Base-by-base conservation (phyloP, 2,888 invertebrate genomes). In the Pterobdella sp. region DNA sequence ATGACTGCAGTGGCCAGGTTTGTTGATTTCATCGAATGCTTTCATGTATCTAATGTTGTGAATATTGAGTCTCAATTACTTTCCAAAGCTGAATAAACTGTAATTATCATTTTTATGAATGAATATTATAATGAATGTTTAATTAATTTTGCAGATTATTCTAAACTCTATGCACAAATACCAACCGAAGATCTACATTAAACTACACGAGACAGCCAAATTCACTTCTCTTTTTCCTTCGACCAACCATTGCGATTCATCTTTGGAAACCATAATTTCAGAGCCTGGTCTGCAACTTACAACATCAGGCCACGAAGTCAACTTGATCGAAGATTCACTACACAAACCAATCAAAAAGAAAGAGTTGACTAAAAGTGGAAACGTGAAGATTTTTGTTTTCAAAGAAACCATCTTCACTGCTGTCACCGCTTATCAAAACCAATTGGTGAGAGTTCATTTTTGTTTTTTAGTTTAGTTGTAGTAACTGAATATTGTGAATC, bases 131-230 rank as follows among this genome's bases (percentile, higher is more conserved):
- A n/a, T n/a, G n/a, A n/a, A n/a, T n/a, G n/a, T n/a, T n/a, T n/a
- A n/a, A n/a, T 65, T 26, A 1, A 32, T 26, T 49, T 18, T 56
- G 31, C 89, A 98, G 97, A 90, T 98, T 84, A 94, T 98, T 79
- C 87, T 98, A 77, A 98, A 98, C 84, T 97, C 97, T 65, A 98
- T 98, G 98, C 97, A 98, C 87, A 91, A 94, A 81, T 98, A 98
- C 85, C 97, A 98, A 85, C 98, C 98, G 1, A 88, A 97, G 78
- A 93, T 98, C 83, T 97, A 98, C 86, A 86, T 98, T 82, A 93
- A 98, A 75, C 89, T 92, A 80, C 69, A 69, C 22, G 35, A 68
- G 22, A 26, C n/a, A 26, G 22, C 37, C 34, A 32, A 7, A 49
- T n/a, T 18, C 22, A 49, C 52, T 49, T 7, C 66, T 10, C 22